Conservation (phyloP, 2,888 invertebrate species). For the Drosophila multiciliata region DNA sequence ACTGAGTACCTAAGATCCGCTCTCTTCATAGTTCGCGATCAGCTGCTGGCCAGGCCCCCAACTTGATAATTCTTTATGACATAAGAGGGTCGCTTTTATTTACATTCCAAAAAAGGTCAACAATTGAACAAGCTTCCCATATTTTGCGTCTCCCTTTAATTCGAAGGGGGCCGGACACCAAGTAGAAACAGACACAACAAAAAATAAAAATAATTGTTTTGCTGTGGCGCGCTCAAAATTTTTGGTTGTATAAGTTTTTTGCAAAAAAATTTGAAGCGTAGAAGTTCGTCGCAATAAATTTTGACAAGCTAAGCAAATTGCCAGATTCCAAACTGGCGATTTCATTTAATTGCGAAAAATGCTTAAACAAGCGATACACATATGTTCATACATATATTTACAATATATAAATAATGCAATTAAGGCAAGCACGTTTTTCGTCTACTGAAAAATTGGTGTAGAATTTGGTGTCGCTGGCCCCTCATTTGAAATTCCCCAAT, state of each 20-base stretch:
- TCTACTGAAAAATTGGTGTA: constrained; percentile 15
- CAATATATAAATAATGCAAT: constrained; percentile 30
- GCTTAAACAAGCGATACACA: constrained; percentile 35
- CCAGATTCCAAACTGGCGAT: constrained; percentile 29
- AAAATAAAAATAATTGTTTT: not conserved
- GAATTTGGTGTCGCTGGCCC: constrained; percentile 34
- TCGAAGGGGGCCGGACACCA: constrained; percentile 59
- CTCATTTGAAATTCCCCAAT: constrained; percentile 25
- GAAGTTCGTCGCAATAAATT: constrained; percentile 34
- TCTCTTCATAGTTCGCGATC: constrained; percentile 10
- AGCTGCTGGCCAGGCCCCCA: constrained; percentile 54
- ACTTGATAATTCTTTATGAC: constrained; percentile 24
- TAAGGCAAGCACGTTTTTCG: constrained; percentile 48
- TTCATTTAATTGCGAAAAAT: constrained; percentile 36
- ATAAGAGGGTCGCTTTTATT: constrained; percentile 45
- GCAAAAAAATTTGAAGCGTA: constrained; percentile 36
- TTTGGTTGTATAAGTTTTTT: constrained; percentile 2
- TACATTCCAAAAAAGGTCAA: constrained; percentile 56
- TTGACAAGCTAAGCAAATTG: constrained; percentile 56
- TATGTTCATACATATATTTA: constrained; percentile 1
- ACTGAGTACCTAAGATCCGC: constrained; percentile 17
- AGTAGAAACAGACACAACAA: constrained; percentile 22
- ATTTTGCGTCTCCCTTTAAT: not conserved
- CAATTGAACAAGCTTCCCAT: constrained; percentile 22
- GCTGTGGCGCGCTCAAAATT: constrained; percentile 9